Conservation (phyloP, 2,113 vertebrate genomes). For the Bubo scandiacus region DNA sequence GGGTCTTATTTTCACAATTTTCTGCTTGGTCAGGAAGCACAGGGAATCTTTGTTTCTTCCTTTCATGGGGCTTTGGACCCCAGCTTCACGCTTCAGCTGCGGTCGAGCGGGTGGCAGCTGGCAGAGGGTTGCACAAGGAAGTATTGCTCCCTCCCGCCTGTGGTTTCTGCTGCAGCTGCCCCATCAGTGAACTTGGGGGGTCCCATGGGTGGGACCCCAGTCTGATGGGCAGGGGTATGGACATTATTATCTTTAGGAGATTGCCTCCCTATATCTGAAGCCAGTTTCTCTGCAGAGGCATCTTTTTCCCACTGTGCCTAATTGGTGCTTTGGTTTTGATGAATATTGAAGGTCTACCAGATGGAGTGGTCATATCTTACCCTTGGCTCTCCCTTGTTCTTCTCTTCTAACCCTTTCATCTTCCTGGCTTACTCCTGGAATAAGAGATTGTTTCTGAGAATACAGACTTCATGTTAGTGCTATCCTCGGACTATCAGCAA, state of each 20-base stretch:
- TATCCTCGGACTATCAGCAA: neutral
- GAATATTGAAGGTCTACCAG: neutral
- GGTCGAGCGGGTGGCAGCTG: neutral
- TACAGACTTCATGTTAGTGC: fast-evolving
- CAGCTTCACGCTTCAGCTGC: neutral
- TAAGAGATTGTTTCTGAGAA: neutral
- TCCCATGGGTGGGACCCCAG: neutral
- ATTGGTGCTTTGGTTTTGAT: neutral
- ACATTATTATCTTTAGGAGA: neutral
- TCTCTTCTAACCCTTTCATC: neutral
- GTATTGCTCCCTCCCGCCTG: fast-evolving
- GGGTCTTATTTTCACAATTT: neutral
- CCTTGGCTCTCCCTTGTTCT: neutral
- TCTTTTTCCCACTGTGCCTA: neutral
- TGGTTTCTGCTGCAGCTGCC: neutral
- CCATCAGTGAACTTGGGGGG: fast-evolving
- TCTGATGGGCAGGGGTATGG: neutral
- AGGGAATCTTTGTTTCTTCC: neutral
- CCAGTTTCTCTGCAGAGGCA: neutral
- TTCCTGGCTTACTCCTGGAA: neutral
- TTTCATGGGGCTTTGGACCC: fast-evolving
- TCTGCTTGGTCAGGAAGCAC: neutral
- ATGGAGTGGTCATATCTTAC: neutral
- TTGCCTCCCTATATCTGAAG: neutral
- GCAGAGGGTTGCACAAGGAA: no score